Percentiles rank a stretch among this genome's conserved stretches.
phyloP scores from a whole-genome alignment of 2,888 invertebrate genomes.

The Steinernema scapterisci region DNA sequence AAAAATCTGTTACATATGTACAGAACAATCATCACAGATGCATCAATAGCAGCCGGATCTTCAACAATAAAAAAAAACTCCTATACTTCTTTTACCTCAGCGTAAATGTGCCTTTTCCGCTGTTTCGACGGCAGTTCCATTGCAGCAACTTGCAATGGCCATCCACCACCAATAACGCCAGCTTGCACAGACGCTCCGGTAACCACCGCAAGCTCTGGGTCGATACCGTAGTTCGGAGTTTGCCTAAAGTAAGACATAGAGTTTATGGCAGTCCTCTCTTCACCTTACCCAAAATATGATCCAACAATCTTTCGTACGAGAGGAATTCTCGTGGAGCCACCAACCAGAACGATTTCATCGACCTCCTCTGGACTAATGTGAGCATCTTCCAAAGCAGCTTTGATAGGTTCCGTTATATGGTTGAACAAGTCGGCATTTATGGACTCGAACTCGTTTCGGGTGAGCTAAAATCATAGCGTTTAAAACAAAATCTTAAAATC shows the following conservation, averaged over 20 bases:
- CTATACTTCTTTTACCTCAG: constrained; percentile 42
- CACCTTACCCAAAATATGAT: constrained; percentile 67
- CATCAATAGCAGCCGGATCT: background rate
- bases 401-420: constrained; percentile 70
- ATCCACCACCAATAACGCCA: constrained; percentile 71
- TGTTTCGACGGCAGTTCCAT: constrained; percentile 61
- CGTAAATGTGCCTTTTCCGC: constrained; percentile 64
- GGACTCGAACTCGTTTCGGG: constrained; percentile 69
- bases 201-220: constrained; percentile 71
- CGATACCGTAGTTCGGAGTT: constrained; percentile 67
- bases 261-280: background rate
- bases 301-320: constrained; percentile 69
- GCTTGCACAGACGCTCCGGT: constrained; percentile 72
- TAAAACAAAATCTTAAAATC: background rate
- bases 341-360: constrained; percentile 72
- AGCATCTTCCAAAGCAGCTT: constrained; percentile 68
- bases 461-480: constrained; percentile 52
- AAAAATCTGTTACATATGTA: constrained; percentile 9
- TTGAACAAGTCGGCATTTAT: constrained; percentile 70
- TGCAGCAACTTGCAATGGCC: constrained; percentile 70
- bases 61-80: background rate
- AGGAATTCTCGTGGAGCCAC: constrained; percentile 71
- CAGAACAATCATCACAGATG: constrained; percentile 22
- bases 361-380: constrained; percentile 63
- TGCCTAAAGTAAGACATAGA: constrained; percentile 52